Evolutionary conservation across 2,797 vertebrate genomes (phyloP), one percentile per base, ranked within the genome.

Genomic region (Fratercula arctica): DNA sequence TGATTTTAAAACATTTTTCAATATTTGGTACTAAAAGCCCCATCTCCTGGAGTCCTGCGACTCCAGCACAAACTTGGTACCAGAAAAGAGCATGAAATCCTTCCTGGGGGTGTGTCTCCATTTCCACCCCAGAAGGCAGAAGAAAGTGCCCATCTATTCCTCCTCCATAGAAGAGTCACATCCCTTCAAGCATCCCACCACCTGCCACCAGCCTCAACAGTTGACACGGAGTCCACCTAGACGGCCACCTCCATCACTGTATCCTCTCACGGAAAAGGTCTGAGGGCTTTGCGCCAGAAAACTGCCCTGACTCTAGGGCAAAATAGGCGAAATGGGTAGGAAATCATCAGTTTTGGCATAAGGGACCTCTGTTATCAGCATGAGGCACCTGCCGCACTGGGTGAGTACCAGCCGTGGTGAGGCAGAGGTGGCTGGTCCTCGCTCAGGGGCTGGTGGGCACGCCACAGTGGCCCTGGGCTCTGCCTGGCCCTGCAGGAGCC

Each of bases 391-490:
- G 8, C 16, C 29, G 13, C 1, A 0, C 60, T 43, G 73, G 29
- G 35, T 20, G 7, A 45, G 39, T 67, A 79, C 24, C 19, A 39
- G 74, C 45, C 0, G 0, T 31, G 41, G 31, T 33, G 50, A 45
- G 41, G 45, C 31, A 59, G 59, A 0, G 3, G 28, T 48, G 41
- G 25, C 51, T 29, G 35, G n/a, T 54, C 41, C 39, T 35, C 0
- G 0, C 23, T 15, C 25, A 23, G 64, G 82, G 51, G 25, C 29
- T 50, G 53, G 6, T 54, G 66, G 39, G 25, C 39, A 53, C 0
- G 0, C 37, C 3, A 1, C 35, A 7, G 43, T 1, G 1, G 31
- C 21, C 50, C 25, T 41, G 1, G 4, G 63, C 79, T 50, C 20
- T 33, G 75, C 50, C 28, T 35, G 23, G 41, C 61, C 39, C 4